phyloP scores from a whole-genome alignment of 37 sponge, comb jelly and placozoan genomes.

The Eunapius fragilis region DNA sequence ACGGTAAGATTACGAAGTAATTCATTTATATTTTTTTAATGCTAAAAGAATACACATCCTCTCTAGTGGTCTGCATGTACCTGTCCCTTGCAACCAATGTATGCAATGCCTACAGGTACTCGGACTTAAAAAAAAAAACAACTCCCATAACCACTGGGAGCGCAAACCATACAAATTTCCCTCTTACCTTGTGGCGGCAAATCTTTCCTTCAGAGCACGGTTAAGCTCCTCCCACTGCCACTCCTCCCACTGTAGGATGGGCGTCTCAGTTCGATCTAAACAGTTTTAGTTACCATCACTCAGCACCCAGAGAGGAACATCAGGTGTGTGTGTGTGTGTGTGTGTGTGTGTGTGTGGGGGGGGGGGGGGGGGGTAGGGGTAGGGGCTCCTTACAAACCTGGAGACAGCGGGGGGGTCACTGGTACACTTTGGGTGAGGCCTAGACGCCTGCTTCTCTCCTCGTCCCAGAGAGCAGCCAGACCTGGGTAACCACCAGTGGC shows the following conservation, averaged over 20 bases:
- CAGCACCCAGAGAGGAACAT: too few relatives aligned
- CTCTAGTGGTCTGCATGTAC: too few relatives aligned
- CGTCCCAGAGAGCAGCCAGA: slow-evolving; percentile 82
- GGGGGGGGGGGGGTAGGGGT: too few relatives aligned
- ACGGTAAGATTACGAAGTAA: too few relatives aligned
- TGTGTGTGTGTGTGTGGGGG: too few relatives aligned
- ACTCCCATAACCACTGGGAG: background rate
- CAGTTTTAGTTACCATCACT: too few relatives aligned
- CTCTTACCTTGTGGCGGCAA: background rate
- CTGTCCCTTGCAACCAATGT: too few relatives aligned
- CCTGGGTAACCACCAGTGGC: slow-evolving; percentile 74
- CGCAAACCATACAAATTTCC: background rate
- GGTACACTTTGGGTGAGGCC: background rate
- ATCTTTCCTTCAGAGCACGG: background rate
- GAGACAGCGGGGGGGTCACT: slow-evolving; percentile 59
- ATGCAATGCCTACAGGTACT: too few relatives aligned
- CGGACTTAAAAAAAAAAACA: too few relatives aligned
- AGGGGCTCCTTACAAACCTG: slow-evolving; percentile 26
- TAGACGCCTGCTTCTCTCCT: slow-evolving; percentile 74
- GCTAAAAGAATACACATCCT: too few relatives aligned
- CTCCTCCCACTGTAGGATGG: background rate
- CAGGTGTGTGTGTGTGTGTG: too few relatives aligned
- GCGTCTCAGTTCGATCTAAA: background rate
- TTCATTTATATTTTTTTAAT: too few relatives aligned
- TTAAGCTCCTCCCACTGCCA: background rate